Evolutionary conservation across 2,113 vertebrate species (phyloP).

Genomic region (Passer montanus): DNA sequence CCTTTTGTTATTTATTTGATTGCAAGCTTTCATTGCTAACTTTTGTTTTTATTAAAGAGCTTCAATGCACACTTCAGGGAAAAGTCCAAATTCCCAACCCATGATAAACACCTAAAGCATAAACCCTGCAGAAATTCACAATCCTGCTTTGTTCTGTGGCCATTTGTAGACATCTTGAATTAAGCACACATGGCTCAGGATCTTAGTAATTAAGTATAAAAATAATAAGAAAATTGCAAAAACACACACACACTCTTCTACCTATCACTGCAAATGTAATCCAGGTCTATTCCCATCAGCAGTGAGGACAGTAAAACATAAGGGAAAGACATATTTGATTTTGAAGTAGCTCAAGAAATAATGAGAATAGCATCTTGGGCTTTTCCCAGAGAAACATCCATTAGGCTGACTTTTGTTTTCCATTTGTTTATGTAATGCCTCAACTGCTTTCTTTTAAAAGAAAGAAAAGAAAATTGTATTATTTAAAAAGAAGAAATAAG

Average conservation of each 20-base stretch:
- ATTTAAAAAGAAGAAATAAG: neutral
- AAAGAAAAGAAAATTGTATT: neutral
- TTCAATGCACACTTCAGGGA: neutral
- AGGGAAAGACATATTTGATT: neutral
- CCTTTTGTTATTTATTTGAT: slow-evolving; percentile 40
- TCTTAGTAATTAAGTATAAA: slow-evolving; percentile 12
- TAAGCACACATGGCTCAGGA: neutral
- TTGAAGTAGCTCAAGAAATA: slow-evolving; percentile 1
- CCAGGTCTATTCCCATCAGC: neutral
- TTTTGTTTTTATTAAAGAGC: neutral
- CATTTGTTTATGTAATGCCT: neutral
- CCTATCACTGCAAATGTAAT: neutral
- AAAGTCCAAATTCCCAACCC: neutral
- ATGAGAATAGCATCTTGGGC: neutral
- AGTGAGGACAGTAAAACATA: neutral
- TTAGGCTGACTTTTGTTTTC: neutral
- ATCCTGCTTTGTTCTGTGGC: neutral
- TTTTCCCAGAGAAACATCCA: neutral
- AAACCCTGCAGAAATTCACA: neutral
- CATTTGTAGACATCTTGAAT: neutral
- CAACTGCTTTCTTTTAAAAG: neutral
- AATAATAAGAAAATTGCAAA: neutral
- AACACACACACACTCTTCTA: neutral
- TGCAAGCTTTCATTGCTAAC: neutral
- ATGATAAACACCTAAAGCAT: neutral